These are phyloP conservation scores for Hippocampus guttulatus DNA, from an alignment of 2,113 vertebrate species.

Conservation along the genomic window DNA sequence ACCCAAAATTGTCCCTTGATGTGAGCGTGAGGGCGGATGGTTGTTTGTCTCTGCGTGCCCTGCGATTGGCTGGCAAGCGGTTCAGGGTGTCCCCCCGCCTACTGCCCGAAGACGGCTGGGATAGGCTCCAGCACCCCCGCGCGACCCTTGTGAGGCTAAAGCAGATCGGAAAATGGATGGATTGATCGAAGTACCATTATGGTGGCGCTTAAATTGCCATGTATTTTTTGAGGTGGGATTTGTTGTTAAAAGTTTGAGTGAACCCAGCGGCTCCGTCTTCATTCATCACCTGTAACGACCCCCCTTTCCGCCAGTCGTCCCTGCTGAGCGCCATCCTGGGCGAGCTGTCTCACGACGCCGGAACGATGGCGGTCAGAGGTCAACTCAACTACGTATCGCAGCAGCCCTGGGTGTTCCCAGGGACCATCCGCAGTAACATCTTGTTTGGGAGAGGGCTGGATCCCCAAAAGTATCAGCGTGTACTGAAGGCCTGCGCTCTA, in stretches of 20 bases:
- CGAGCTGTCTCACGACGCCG: slow-evolving; percentile 77
- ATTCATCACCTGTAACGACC: not conserved
- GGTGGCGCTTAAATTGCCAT: no score
- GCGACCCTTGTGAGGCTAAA: no score
- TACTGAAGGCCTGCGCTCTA: slow-evolving; percentile 83
- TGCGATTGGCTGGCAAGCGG: no score
- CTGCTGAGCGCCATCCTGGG: slow-evolving; percentile 82
- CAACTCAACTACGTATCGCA: slow-evolving; percentile 85
- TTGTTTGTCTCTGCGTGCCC: no score
- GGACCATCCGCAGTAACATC: slow-evolving; percentile 88
- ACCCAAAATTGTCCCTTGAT: no score
- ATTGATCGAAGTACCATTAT: no score
- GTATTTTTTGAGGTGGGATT: not conserved
- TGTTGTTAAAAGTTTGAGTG: not conserved
- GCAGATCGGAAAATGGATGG: no score
- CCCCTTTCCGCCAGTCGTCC: slow-evolving; percentile 72
- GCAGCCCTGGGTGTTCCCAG: slow-evolving; percentile 91
- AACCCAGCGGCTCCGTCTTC: not conserved
- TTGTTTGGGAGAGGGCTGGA: slow-evolving; percentile 84
- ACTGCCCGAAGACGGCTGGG: no score
- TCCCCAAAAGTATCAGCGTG: slow-evolving; percentile 78
- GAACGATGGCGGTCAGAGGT: slow-evolving; percentile 73
- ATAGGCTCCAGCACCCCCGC: no score
- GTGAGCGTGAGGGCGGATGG: no score
- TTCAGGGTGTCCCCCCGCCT: no score